Conservation (phyloP, 2,797 vertebrate species). For the Crenuchus spilurus region DNA sequence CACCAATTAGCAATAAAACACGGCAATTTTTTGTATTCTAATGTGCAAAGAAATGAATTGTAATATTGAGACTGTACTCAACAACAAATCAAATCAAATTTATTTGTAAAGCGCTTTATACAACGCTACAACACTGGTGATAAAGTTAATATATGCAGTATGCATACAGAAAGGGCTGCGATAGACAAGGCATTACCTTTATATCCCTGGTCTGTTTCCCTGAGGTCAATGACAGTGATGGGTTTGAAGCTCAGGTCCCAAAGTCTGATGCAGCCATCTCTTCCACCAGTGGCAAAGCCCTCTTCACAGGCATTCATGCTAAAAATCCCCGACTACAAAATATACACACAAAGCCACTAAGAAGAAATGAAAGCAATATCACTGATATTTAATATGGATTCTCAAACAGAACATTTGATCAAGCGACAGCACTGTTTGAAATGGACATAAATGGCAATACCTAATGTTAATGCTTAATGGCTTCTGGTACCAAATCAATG, state of each 20-base stretch:
- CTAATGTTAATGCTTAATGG: no score
- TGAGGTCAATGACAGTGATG: slow-evolving; percentile 99
- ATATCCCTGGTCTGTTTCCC: slow-evolving; percentile 99
- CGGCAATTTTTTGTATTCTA: neutral
- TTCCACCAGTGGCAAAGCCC: slow-evolving; percentile 96
- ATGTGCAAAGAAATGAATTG: neutral
- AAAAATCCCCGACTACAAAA: slow-evolving; percentile 96
- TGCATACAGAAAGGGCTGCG: neutral
- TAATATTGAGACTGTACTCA: neutral
- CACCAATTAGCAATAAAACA: slow-evolving; percentile 49
- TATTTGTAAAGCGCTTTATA: no score
- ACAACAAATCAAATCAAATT: no score
- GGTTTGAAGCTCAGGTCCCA: slow-evolving; percentile 99
- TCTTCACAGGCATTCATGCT: slow-evolving; percentile 99
- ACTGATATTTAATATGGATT: neutral
- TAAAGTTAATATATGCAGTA: neutral
- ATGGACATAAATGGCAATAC: neutral
- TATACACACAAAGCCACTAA: slow-evolving; percentile 69
- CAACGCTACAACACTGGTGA: neutral
- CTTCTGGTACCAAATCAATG: no score
- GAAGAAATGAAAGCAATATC: slow-evolving; percentile 24
- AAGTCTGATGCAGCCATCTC: slow-evolving; percentile 95
- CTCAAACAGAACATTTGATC: neutral
- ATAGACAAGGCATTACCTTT: slow-evolving; percentile 87
- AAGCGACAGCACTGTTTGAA: neutral